phyloP scores from a whole-genome alignment of 2,797 vertebrate species.

The Phoeniculus purpureus region DNA sequence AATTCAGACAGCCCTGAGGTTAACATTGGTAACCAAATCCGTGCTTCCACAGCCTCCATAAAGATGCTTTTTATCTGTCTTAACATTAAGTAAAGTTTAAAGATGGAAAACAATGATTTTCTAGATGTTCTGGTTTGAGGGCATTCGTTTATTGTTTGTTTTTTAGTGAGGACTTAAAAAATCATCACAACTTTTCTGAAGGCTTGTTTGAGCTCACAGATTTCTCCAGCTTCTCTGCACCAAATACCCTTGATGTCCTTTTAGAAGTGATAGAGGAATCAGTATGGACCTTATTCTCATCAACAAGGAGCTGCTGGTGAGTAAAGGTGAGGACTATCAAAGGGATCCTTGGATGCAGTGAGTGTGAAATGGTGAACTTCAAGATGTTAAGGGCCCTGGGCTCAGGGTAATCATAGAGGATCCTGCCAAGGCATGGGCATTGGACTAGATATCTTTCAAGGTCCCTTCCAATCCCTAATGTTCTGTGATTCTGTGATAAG shows the following conservation, averaged over 20 bases:
- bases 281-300: background rate
- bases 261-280: background rate
- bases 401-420: too few species aligned
- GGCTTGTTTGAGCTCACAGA: background rate
- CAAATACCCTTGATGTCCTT: background rate
- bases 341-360: too few species aligned
- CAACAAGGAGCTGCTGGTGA: background rate
- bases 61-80: background rate
- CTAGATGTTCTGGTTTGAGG: accelerated
- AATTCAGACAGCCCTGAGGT: background rate
- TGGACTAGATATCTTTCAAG: too few species aligned
- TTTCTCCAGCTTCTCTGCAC: background rate
- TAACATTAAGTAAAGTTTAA: background rate
- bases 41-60: background rate
- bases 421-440: too few species aligned
- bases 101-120: background rate
- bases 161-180: background rate
- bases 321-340: background rate
- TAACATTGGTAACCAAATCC: background rate
- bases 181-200: background rate
- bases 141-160: too few species aligned
- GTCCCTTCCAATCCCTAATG: too few species aligned
- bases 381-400: too few species aligned
- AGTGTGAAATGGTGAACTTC: too few species aligned
- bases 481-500: too few species aligned